Percentiles rank a stretch among this genome's conserved stretches.
Conservation (phyloP, 2,888 invertebrate genomes). For the Torymus aiolomorphi region DNA sequence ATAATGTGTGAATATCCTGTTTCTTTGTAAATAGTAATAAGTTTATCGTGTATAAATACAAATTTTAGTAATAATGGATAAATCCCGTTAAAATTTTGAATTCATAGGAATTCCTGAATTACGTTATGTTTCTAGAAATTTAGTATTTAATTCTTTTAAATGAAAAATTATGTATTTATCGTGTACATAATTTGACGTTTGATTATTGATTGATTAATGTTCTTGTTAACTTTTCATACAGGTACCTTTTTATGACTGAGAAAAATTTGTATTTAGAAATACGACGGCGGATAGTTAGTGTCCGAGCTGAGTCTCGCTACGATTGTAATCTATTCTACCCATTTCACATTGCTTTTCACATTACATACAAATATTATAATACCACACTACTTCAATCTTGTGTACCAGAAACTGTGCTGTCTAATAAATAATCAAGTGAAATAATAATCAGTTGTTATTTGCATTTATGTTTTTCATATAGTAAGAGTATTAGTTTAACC, state of each 20-base stretch:
- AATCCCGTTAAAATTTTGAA: not conserved
- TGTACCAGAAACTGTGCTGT: constrained; percentile 46
- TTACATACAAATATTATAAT: constrained; percentile 44
- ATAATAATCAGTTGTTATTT: not conserved
- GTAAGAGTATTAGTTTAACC: not conserved
- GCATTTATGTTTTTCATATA: not conserved
- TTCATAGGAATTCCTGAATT: not conserved
- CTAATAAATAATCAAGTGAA: constrained; percentile 48
- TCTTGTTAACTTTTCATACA: constrained; percentile 49
- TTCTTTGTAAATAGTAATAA: constrained; percentile 37
- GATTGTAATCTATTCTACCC: constrained; percentile 40
- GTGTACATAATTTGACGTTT: constrained; percentile 50
- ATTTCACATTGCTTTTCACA: constrained; percentile 56
- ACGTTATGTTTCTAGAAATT: constrained; percentile 24
- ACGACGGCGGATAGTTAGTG: constrained; percentile 25
- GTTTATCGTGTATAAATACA: constrained; percentile 6
- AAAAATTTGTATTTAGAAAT: constrained; percentile 39
- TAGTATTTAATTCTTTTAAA: constrained; percentile 5
- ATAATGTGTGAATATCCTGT: not conserved
- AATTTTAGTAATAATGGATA: constrained; percentile 12
- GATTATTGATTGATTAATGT: constrained; percentile 19
- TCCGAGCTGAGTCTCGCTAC: constrained; percentile 50
- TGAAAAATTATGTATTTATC: constrained; percentile 28
- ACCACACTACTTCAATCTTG: constrained; percentile 42
- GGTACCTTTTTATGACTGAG: constrained; percentile 38